Evolutionary conservation across 2,113 vertebrate species (phyloP), one percentile per base, ranked within the genome.

Genomic region (Thalassoma bifasciatum): DNA sequence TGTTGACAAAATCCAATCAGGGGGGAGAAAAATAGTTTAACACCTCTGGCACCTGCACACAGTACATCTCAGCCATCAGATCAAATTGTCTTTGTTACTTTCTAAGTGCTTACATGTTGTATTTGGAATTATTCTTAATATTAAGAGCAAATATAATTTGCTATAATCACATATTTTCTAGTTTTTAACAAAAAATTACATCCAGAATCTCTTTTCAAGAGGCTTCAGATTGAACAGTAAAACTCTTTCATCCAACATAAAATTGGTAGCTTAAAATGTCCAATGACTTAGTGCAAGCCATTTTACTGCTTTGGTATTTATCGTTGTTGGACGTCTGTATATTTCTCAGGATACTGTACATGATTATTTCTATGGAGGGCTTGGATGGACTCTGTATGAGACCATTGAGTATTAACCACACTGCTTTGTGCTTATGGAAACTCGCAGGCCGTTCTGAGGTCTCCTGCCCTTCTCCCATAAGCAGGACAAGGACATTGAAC

Each of bases 401-500:
- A 82, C 83, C 70, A 42, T 44, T 82, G 85, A 86, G 89, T 88
- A 72, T 83, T 51, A 65, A 81, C 82, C 88, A 81, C 82, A 72
- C 82, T 70, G 86, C 85, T 88, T 82, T 86, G 80, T 77, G 84
- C 91, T 86, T 78, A 89, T 76, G 76, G 85, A 91, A 87, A 92
- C 85, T 89, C 67, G 78, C 91, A 83, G 90, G 92, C 82, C 92
- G 83, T 87, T 90, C 81, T 89, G 74, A 86, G 89, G 83, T 91
- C 91, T 88, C 86, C 66, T 78, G 89, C 79, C 88, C 89, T 84
- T 83, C 79, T 87, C 80, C 88, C 79, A 85, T 83, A 86, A 92
- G 91, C 88, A 93, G 93, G 92, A 93, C 82, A 82, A 91, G 91
- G 87, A 92, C 91, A 88, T 88, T 88, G 53, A 90, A 91, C 90